Evolutionary conservation across 2,888 invertebrate genomes (phyloP).

Genomic region (Hyppa rectilinea): DNA sequence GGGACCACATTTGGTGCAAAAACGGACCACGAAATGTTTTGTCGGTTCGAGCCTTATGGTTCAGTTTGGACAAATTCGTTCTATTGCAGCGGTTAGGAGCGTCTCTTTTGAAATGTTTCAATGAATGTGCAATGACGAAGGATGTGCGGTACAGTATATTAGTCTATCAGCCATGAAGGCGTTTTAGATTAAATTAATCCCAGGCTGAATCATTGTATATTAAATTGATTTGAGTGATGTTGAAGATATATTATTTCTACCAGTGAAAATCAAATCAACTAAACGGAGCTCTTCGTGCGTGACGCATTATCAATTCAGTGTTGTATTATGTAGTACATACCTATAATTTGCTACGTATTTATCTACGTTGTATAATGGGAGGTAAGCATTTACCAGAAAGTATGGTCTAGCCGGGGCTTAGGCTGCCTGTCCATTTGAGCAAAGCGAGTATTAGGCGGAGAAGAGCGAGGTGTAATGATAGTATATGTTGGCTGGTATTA

Average conservation of each 20-base stretch:
- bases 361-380: neutral
- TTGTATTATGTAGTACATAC: neutral
- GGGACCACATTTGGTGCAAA: neutral
- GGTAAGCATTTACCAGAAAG: conserved; percentile 27
- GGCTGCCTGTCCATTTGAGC: conserved; percentile 4
- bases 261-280: conserved; percentile 22
- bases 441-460: neutral
- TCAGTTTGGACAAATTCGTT: neutral
- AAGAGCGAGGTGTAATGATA: neutral
- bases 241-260: neutral
- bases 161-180: neutral
- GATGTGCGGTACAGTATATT: neutral
- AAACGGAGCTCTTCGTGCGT: conserved; percentile 16
- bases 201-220: too few species aligned
- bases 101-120: neutral
- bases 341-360: conserved; percentile 19
- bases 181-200: neutral
- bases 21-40: neutral
- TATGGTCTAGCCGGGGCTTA: conserved; percentile 14
- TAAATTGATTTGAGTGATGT: neutral
- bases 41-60: neutral
- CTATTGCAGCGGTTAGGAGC: neutral
- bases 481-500: neutral
- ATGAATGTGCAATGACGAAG: neutral
- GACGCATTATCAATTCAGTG: conserved; percentile 31